Evolutionary conservation across 1,140 invertebrate species (phyloP).

Genomic region (Calliphora vicina): DNA sequence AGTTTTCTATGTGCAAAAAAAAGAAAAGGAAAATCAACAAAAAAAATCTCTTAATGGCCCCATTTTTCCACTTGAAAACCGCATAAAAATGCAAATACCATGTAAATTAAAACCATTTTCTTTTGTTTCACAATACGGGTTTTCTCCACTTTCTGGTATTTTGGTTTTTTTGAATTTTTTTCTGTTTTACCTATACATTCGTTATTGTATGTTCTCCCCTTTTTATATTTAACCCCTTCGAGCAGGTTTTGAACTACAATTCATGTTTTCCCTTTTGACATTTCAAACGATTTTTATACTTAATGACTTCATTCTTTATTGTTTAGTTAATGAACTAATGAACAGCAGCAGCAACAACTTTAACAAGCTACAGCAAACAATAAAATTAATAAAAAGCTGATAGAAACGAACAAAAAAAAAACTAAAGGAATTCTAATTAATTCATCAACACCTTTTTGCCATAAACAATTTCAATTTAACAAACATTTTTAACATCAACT

Average conservation of each 20-base stretch:
- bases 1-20: no score
- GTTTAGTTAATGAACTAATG: neutral
- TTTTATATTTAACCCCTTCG: neutral
- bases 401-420: neutral
- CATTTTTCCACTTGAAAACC: constrained; percentile 5
- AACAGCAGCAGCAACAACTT: neutral
- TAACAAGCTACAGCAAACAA: neutral
- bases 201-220: neutral
- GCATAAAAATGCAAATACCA: neutral
- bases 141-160: neutral
- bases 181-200: neutral
- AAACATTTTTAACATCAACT: neutral
- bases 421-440: neutral
- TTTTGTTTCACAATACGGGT: neutral
- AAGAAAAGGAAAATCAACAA: neutral
- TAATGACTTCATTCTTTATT: neutral
- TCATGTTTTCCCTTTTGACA: neutral
- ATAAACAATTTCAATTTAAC: neutral
- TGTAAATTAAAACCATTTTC: neutral
- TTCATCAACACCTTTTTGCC: neutral
- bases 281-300: neutral
- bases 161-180: no score
- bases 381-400: neutral
- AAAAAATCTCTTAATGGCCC: neutral
- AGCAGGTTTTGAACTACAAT: neutral